Evolutionary conservation across 2,113 vertebrate species (phyloP).

Genomic region (Pleuronectes platessa): DNA sequence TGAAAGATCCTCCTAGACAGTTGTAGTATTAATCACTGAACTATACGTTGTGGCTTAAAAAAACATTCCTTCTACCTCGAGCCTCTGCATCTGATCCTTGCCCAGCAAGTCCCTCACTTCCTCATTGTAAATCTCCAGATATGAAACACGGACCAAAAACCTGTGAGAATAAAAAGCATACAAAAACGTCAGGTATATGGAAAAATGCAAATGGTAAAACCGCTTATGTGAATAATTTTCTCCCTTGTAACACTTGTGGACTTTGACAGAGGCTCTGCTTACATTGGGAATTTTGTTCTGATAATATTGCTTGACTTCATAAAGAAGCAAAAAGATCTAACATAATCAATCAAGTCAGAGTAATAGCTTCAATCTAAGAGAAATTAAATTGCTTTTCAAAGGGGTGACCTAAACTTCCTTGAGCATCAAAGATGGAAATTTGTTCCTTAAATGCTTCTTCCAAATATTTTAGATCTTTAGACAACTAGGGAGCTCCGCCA

Average conservation of each 20-base stretch:
- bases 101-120: conserved; percentile 96
- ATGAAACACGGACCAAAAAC: conserved; percentile 97
- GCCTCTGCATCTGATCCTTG: conserved; percentile 95
- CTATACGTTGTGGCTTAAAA: not conserved
- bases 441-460: not conserved
- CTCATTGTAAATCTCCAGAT: conserved; percentile 99
- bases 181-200: not conserved
- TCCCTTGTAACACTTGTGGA: too few relatives aligned
- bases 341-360: too few relatives aligned
- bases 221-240: too few relatives aligned
- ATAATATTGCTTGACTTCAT: too few relatives aligned
- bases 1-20: not conserved
- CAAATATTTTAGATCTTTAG: not conserved
- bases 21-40: not conserved
- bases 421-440: not conserved
- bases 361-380: too few relatives aligned
- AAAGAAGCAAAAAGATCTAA: too few relatives aligned
- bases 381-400: not conserved
- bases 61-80: conserved; percentile 87
- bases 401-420: not conserved
- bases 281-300: too few relatives aligned
- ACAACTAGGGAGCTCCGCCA: not conserved
- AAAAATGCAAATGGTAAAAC: not conserved
- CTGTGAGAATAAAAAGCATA: conserved; percentile 67
- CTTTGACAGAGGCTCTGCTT: too few relatives aligned